Evolutionary conservation across 2,797 vertebrate species (phyloP), one percentile per base, ranked within the genome.

Genomic region (Cynopterus sphinx): DNA sequence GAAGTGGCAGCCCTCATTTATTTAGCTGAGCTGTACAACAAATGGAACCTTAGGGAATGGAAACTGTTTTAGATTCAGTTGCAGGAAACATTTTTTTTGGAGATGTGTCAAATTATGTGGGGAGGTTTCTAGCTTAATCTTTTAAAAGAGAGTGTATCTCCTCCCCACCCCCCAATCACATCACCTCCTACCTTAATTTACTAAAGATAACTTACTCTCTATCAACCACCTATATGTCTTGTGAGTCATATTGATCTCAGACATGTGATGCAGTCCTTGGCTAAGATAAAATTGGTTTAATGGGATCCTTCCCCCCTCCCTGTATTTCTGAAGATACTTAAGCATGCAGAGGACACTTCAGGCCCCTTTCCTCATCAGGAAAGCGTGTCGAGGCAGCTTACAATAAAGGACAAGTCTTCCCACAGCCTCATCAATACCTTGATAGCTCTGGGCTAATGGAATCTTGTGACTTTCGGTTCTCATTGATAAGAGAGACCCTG

Each of bases 361-460:
- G 16, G 4, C 46, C 67, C 92, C 51, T 68, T 61, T 92, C 39
- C 39, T 19, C n/a, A 83, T 61, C 9, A 31, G 95, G 96, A 97
- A 94, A 97, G 70, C 31, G 1, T 85, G 87, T 97, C 57, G 85
- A 43, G 63, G 71, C 86, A 97, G 78, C 70, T 98, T 98, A 97
- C 74, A 95, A 51, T 96, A 97, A 98, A 97, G 94, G 97, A 90
- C 88, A 97, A 93, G 83, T 22, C 94, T 98, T 95, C 94, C 90
- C 75, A 94, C n/a, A 94, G 96, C 85, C 85, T 97, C 95, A 92
- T 97, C 95, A 87, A 96, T 97, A 96, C 74, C 28, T 94, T 95
- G 93, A 81, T 97, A 86, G 92, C 96, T 97, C 94, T 94, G 73
- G 94, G 82, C 83, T 98, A 97, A 97, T 97, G 95, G 97, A 98